Base-by-base conservation (phyloP, 2,113 vertebrate species). In the Sebastes fasciatus region DNA sequence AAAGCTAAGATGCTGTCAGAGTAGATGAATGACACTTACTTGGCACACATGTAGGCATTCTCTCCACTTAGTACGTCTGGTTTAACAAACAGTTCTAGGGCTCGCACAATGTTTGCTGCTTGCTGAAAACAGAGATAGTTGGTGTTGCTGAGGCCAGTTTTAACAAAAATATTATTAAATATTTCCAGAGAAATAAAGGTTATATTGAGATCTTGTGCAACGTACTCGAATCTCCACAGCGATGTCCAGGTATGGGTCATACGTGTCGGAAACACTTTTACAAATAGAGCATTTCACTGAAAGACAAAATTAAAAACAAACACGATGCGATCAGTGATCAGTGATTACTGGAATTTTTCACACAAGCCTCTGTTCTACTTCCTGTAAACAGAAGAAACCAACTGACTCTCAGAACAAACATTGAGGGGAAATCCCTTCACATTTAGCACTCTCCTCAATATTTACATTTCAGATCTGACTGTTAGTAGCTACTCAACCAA, bases 41-140 rank as follows among this genome's bases (percentile, higher is more conserved):
- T 97, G 67, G 96, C 96, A 82, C 98, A 99, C 97, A 98, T 97
- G 91, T 99, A 99, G 72, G 98, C 97, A 0, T 99, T 98, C 80
- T 99, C 98, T 16, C 97, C 98, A 0, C 96, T 97, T 79, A 99
- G 94, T 64, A 96, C 85, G 5, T 99, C 98, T 0, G 98, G 95
- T 79, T 96, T 97, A 77, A 99, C 97, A 49, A 99, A 99, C 26
- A 97, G 93, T 66, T 99, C 97, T 90, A 99, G 92, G 0, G 98
- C 98, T 4, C 95, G 96, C 51, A 96, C 96, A 0, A 99, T 96
- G 80, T 98, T 97, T 0, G 94, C 91, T 0, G 97, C 95, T 96
- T 98, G 96, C 98, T 99, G 94, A 26, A 23, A 46, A 45, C 12
- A 74, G 8, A 80, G 23, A 46, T 6, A 14, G 1, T 23, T 3